Evolutionary conservation across 2,888 invertebrate species (phyloP), one percentile per base, ranked within the genome.

Genomic region (Lissonota sp.): DNA sequence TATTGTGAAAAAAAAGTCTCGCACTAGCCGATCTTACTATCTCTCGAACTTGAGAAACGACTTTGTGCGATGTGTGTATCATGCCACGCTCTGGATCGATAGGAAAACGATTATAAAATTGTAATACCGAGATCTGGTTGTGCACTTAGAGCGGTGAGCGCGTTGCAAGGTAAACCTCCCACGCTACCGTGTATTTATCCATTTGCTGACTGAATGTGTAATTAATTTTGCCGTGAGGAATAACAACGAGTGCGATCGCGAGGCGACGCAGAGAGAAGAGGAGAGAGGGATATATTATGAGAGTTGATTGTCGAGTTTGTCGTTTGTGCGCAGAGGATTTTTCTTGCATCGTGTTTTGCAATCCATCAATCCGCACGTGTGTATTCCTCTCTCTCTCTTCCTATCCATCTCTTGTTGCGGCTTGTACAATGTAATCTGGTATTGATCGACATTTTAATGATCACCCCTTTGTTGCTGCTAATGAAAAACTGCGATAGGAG

Each of bases 121-220:
- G 66, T 76, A 82, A 75, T 80, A 49, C 51, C 44, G 40, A 83
- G 81, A 83, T 84, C 81, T 84, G 72, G 80, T 84, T 84, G 79
- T 84, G 78, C 80, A 78, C 78, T 78, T 57, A 67, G 71, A 67
- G 70, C 49, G 14, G n/a, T 44, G 37, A 26, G 10, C 12, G 10
- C 10, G 42, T 76, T 71, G 83, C 85, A 84, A 85, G 85, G 85
- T 79, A 78, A 85, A 85, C 85, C 85, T 85, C 85, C 85, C 84
- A 85, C 85, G 84, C 85, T 77, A 82, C 70, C 62, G 78, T 78
- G 64, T 78, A 76, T 76, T 71, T 74, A 80, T 84, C 77, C 75
- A 66, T 84, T 77, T 81, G 75, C 69, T 78, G 78, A 26, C 42
- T 78, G 81, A 74, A 81, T 78, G 78, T 76, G 78, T 78, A 81